Evolutionary conservation across 1,140 invertebrate genomes (phyloP), one percentile per base, ranked within the genome.

Genomic region (Muscidifurax raptorellus): DNA sequence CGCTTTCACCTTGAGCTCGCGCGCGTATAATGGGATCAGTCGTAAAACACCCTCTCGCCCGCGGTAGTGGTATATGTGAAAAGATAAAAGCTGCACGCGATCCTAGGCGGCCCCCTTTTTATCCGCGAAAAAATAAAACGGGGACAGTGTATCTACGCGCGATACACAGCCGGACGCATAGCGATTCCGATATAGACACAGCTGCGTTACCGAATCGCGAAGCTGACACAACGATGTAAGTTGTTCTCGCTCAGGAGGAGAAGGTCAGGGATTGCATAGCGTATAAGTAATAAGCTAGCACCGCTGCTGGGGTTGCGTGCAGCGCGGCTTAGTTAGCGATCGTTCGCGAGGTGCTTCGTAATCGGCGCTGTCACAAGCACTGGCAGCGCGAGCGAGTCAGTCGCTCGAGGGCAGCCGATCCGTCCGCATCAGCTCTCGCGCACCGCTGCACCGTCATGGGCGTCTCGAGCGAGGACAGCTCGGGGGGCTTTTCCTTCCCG

Each of bases 251-350:
- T 2, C 32, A 32, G 2, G 47, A 2, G 18, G 30, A 10, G 30
- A 78, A 83, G 64, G 75, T 78, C 82, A 71, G 82, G 13, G 82
- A 78, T 71, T 64, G 64, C 22, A 66, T 6, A 82, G 52, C 32
- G 44, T n/a, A n/a, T n/a, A n/a, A n/a, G 36, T 40, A 40, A 40
- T 75, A 64, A 72, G 59, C n/a, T 40, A 6, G 7, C 18, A 25
- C 12, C 5, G 25, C 59, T 12, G 22, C 32, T 10, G 1, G 74
- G 36, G 59, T 30, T 27, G 59, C 64, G 77, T 59, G 25, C 22
- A 30, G 75, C 28, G 77, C 77, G 52, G 59, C 77, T 36, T 22
- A 32, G 59, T 36, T 40, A 40, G 10, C 32, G 59, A n/a, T 78
- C 52, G 64, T 30, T 18, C 22, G 74, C 66, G 72, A 28, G 30